A percentile compares a stretch with the other conserved stretches of the same genome.
Conservation (phyloP, 2,888 invertebrate species). For the Strigamia maritima region DNA sequence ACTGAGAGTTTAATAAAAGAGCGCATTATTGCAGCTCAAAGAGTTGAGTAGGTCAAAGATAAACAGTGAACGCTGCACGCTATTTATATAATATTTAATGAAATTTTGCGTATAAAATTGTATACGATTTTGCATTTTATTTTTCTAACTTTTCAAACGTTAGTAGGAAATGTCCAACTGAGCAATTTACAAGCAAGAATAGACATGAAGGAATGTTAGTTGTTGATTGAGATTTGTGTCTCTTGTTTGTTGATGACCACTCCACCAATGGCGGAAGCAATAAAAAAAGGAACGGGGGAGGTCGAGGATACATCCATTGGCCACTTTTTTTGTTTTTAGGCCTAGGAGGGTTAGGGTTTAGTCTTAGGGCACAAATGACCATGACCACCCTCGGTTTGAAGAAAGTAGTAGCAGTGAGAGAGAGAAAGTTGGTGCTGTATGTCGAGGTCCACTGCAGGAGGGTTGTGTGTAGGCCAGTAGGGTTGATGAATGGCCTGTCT, state of each 20-base stretch:
- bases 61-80: neutral
- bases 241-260: constrained; percentile 25
- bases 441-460: constrained; percentile 11
- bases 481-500: constrained; percentile 33
- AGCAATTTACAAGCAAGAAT: constrained; percentile 1
- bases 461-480: constrained; percentile 27
- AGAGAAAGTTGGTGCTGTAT: constrained; percentile 1
- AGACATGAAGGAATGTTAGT: neutral
- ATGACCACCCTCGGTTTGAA: constrained; percentile 19
- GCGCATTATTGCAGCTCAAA: neutral
- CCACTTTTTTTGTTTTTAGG: neutral
- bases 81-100: neutral
- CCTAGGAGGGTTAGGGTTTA: constrained; percentile 7
- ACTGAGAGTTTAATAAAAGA: constrained; percentile 28
- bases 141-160: neutral
- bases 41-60: neutral
- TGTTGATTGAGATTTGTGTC: constrained; percentile 24
- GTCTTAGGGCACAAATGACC: constrained; percentile 27
- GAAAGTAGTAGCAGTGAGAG: neutral
- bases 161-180: neutral
- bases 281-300: constrained; percentile 15
- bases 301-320: constrained; percentile 23
- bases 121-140: no score
- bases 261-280: constrained; percentile 32
- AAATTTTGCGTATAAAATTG: no score